These are phyloP conservation scores for Alviniconcha strummeri DNA, from an alignment of 2,888 invertebrate species.

Conservation along the genomic window DNA sequence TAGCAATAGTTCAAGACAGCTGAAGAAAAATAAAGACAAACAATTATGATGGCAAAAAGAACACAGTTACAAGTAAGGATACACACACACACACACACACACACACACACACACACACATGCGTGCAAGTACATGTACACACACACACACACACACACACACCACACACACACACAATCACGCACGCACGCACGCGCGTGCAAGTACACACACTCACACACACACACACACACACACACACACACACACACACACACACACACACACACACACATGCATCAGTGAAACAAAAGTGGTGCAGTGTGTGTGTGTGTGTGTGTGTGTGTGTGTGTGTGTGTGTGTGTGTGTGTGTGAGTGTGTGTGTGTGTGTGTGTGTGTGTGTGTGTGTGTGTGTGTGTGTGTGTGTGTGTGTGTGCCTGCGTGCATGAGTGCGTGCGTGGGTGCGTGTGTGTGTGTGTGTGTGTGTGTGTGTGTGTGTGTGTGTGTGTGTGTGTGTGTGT, in stretches of 20 bases:
- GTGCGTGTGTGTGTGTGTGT: neutral
- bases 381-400: slow-evolving; percentile 11
- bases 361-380: slow-evolving; percentile 7
- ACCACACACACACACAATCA: neutral
- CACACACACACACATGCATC: no score
- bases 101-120: slow-evolving; percentile 12
- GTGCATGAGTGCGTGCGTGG: neutral
- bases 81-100: neutral
- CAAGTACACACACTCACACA: neutral
- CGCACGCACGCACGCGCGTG: neutral
- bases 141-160: slow-evolving; percentile 11
- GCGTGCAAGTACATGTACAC: neutral
- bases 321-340: slow-evolving; percentile 1
- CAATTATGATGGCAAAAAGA: no score
- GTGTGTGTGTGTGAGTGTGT: slow-evolving; percentile 1
- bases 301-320: neutral
- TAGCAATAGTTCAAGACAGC: no score
- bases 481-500: slow-evolving; percentile 6
- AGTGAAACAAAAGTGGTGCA: no score
- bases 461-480: slow-evolving; percentile 1
- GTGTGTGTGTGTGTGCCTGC: neutral
- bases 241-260: no score
- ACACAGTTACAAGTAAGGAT: neutral
- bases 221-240: no score
- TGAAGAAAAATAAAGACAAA: no score